Conservation (phyloP, 2,113 vertebrate genomes). For the Prionailurus bengalensis region DNA sequence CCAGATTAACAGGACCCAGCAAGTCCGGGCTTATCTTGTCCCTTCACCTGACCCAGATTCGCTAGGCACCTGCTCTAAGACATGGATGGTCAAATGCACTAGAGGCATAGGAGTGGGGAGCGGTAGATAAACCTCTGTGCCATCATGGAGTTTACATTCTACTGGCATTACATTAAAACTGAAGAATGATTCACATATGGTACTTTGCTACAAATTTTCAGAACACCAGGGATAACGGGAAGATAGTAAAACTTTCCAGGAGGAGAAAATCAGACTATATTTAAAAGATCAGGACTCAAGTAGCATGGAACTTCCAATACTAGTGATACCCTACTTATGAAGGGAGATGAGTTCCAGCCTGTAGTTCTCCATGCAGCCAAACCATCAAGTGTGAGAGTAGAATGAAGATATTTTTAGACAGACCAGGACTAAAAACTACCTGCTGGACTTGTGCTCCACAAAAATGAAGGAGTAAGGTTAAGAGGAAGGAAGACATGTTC, state of each 20-base stretch:
- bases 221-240: neutral
- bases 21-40: neutral
- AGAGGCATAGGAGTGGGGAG: no score
- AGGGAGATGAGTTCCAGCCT: neutral
- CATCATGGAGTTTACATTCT: neutral
- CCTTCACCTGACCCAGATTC: neutral
- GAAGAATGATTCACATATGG: neutral
- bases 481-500: neutral
- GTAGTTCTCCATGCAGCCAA: neutral
- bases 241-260: neutral
- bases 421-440: neutral
- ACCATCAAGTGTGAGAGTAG: neutral
- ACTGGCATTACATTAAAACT: neutral
- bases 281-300: neutral
- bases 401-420: neutral
- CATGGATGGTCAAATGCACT: neutral
- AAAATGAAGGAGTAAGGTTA: neutral
- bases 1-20: neutral
- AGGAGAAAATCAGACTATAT: neutral
- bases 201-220: constrained; percentile 7
- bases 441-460: neutral
- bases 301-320: neutral
- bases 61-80: neutral
- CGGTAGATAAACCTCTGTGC: neutral
- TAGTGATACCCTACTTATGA: neutral